Conservation (phyloP, 1,140 invertebrate genomes). For the Streblospio benedicti region DNA sequence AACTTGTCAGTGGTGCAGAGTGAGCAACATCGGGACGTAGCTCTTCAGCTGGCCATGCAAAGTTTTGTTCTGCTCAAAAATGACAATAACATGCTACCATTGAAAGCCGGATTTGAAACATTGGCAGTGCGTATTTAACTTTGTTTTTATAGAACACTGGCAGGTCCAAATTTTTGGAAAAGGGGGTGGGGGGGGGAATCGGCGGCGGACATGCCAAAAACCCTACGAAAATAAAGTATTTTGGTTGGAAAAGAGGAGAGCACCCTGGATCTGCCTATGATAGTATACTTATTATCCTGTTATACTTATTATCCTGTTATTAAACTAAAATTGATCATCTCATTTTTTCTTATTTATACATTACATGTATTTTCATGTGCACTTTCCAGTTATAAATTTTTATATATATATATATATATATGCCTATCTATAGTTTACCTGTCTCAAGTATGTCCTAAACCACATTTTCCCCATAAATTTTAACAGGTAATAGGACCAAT, state of each 20-base stretch:
- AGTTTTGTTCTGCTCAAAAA: conserved; percentile 39
- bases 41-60: conserved; percentile 28
- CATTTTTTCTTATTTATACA: not conserved
- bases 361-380: not conserved
- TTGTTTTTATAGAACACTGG: not conserved
- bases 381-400: not conserved
- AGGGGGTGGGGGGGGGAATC: too few species aligned
- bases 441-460: not conserved
- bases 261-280: too few species aligned
- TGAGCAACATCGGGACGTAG: conserved; percentile 23
- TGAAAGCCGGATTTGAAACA: conserved; percentile 5
- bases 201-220: too few species aligned
- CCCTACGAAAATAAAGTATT: too few species aligned
- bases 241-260: too few species aligned
- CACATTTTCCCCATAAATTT: not conserved
- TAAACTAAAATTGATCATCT: not conserved
- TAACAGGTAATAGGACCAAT: conserved; percentile 35
- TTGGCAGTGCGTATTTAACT: conserved; percentile 17
- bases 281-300: not conserved
- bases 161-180: too few species aligned
- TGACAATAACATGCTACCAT: conserved; percentile 24
- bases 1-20: conserved; percentile 26
- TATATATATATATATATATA: not conserved
- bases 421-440: not conserved
- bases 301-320: not conserved